Conservation (phyloP, 2,888 invertebrate species). For the Atethmia centrago region DNA sequence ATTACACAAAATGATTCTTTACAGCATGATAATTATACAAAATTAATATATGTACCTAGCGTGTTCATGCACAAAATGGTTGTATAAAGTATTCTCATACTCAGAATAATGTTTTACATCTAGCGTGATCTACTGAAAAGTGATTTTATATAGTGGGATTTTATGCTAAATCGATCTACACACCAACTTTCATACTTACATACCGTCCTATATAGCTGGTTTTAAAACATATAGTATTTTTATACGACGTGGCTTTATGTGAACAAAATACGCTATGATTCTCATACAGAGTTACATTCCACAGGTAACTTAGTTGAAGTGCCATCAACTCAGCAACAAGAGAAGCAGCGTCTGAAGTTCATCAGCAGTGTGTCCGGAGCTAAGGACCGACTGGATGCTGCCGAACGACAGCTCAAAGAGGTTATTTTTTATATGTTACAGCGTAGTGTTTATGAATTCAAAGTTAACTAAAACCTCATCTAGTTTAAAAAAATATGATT, state of each 20-base stretch:
- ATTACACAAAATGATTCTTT: too few species aligned
- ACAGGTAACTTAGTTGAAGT: constrained; percentile 8
- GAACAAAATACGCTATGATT: neutral
- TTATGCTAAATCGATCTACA: too few species aligned
- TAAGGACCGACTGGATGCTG: constrained; percentile 63
- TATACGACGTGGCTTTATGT: neutral
- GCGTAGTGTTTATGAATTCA: too few species aligned
- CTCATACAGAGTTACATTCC: neutral
- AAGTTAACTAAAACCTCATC: too few species aligned
- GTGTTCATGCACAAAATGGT: neutral
- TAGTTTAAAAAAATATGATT: too few species aligned
- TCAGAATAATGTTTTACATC: too few species aligned
- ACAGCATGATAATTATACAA: neutral
- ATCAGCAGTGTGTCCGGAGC: constrained; percentile 63
- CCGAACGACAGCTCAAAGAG: constrained; percentile 66
- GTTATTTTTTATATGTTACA: constrained; percentile 19
- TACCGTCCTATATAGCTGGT: neutral
- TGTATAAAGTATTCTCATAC: neutral
- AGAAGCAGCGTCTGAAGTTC: constrained; percentile 70
- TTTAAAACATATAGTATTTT: neutral
- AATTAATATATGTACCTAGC: neutral
- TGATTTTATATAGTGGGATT: too few species aligned
- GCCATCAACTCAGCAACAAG: constrained; percentile 38
- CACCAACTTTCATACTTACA: neutral
- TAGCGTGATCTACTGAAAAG: too few species aligned